phyloP scores from a whole-genome alignment of 2,113 vertebrate species.

The Tylochromis polylepis region DNA sequence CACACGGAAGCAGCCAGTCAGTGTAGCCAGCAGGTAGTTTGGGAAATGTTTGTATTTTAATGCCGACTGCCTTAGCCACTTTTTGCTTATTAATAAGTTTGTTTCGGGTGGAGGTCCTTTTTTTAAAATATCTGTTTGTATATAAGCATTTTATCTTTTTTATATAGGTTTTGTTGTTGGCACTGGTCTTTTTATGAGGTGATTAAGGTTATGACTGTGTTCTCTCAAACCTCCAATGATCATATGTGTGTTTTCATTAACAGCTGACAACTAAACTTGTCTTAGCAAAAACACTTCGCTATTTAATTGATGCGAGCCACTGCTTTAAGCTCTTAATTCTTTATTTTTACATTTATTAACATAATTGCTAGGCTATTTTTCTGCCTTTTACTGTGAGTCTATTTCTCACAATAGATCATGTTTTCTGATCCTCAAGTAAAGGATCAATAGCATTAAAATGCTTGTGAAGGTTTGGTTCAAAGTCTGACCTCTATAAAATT shows the following conservation, averaged over 20 bases:
- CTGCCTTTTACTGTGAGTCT: not conserved
- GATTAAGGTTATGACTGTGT: not conserved
- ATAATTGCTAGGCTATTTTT: not conserved
- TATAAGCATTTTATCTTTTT: not conserved
- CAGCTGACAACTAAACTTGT: not conserved
- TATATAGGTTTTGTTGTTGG: not conserved
- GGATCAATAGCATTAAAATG: not conserved
- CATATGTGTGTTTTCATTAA: not conserved
- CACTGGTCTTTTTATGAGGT: not conserved
- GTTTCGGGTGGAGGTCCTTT: not conserved
- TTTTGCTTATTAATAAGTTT: not conserved
- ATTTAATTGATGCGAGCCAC: not conserved
- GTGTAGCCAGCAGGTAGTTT: not conserved
- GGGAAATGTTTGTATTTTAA: conserved; percentile 14
- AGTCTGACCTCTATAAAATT: not conserved
- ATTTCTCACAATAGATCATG: not conserved
- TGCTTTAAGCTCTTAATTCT: not conserved
- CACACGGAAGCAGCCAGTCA: conserved; percentile 69
- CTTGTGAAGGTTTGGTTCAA: not conserved
- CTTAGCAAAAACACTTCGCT: not conserved
- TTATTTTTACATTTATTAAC: not conserved
- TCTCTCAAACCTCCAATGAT: not conserved
- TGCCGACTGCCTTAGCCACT: not conserved
- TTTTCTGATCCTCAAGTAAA: not conserved
- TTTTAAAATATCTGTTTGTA: not conserved